Base-by-base conservation (phyloP, 2,113 vertebrate genomes). In the Myrmophylax atrothorax region DNA sequence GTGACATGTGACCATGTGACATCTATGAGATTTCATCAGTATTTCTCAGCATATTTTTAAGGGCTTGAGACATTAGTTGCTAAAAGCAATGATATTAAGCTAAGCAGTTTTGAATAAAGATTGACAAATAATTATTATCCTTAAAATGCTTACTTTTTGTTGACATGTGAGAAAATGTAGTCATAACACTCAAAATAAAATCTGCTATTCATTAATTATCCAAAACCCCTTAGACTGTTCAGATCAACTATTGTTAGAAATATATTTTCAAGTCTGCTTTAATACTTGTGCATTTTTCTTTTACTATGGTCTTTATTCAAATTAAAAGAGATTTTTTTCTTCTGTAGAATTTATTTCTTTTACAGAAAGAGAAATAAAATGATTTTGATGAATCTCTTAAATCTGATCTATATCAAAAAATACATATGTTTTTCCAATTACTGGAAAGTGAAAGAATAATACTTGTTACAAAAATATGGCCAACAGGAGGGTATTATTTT, bases 241-340 rank as follows among this genome's bases (percentile, higher is more conserved):
- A 97, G 70, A 94, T 92, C 66, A 97, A 97, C 90, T 95, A 94
- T 37, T 93, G 52, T 93, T 97, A 91, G 97, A 97, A 97, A 75
- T 75, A 79, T 40, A 42, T 90, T 97, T 97, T 97, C 69, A 97
- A 96, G 87, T 96, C 64, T 35, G 38, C 82, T 91, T 93, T 84
- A 97, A 96, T 96, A 42, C n/a, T 87, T 80, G 42, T 70, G 73
- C 46, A 66, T 95, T 96, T 97, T 96, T 90, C 49, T 44, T 97
- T 96, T 89, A 62, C 37, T 91, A n/a, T 91, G 55, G 90, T 87
- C 22, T 95, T 97, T 96, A 90, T 92, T 96, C 58, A 80, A 91
- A 84, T 66, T 58, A 60, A 56, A 75, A 97, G 56, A 67, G 38
- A 64, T 35, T 86, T 23, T 96, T 94, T 94, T 90, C 42, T 90